Conservation (phyloP, 2,888 invertebrate genomes). For the Melanotus villosus region DNA sequence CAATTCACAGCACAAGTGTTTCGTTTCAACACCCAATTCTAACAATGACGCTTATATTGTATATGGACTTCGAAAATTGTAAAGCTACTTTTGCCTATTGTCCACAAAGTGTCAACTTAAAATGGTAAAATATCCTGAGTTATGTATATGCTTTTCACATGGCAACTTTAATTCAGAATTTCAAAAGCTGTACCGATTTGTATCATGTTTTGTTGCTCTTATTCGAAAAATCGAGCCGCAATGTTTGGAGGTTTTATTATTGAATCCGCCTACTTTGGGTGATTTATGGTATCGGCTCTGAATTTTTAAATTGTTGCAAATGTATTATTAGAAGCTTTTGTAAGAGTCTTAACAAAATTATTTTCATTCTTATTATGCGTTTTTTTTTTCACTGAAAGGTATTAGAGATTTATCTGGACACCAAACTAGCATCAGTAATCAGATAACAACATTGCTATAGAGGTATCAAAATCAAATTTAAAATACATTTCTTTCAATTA, state of each 20-base stretch:
- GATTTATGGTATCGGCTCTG: slow-evolving; percentile 30
- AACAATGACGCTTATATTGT: slow-evolving; percentile 39
- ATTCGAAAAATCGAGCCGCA: slow-evolving; percentile 34
- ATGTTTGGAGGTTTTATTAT: slow-evolving; percentile 26
- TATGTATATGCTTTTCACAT: slow-evolving; percentile 38
- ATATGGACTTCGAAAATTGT: slow-evolving; percentile 39
- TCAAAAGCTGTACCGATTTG: slow-evolving; percentile 30
- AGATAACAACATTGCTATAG: too few relatives aligned
- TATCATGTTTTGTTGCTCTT: slow-evolving; percentile 27
- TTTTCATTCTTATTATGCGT: too few relatives aligned
- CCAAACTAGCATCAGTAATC: too few relatives aligned
- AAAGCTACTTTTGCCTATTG: slow-evolving; percentile 45
- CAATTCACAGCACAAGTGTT: slow-evolving; percentile 41
- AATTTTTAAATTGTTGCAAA: background rate
- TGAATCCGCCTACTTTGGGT: slow-evolving; percentile 1
- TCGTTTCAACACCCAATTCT: slow-evolving; percentile 41
- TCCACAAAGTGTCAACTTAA: slow-evolving; percentile 43
- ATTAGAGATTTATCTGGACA: too few relatives aligned
- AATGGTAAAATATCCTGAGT: slow-evolving; percentile 40
- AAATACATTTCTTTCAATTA: too few relatives aligned
- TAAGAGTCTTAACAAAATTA: too few relatives aligned
- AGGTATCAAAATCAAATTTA: too few relatives aligned
- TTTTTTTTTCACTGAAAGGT: too few relatives aligned
- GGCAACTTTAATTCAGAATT: slow-evolving; percentile 34
- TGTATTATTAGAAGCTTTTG: too few relatives aligned